Conservation (phyloP, 2,888 invertebrate species). For the Aporophyla nigra region DNA sequence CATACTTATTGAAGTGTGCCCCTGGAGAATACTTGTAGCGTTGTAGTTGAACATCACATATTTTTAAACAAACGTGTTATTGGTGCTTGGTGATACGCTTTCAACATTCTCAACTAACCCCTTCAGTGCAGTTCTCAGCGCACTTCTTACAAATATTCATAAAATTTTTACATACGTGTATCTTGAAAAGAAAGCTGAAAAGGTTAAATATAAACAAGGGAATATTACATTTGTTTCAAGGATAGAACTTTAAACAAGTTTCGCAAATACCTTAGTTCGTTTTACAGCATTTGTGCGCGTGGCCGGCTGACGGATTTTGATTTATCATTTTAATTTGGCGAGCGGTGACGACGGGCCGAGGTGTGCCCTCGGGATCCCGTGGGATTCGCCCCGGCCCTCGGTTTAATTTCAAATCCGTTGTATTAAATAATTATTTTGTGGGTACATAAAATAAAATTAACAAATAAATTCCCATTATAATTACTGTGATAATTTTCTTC, state of each 20-base stretch:
- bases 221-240: slow-evolving; percentile 64
- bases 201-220: slow-evolving; percentile 60
- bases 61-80: slow-evolving; percentile 57
- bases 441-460: slow-evolving; percentile 75
- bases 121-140: slow-evolving; percentile 50
- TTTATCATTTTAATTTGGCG: slow-evolving; percentile 90
- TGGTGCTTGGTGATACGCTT: slow-evolving; percentile 45
- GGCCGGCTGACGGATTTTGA: slow-evolving; percentile 86
- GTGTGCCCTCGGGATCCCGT: slow-evolving; percentile 78
- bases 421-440: slow-evolving; percentile 83
- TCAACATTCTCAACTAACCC: slow-evolving; percentile 41
- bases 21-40: slow-evolving; percentile 36
- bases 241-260: slow-evolving; percentile 70
- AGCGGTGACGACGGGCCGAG: slow-evolving; percentile 83
- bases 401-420: slow-evolving; percentile 83
- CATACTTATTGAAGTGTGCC: slow-evolving; percentile 40
- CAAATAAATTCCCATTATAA: slow-evolving; percentile 66
- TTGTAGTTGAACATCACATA: slow-evolving; percentile 47
- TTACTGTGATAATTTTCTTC: slow-evolving; percentile 54
- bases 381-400: slow-evolving; percentile 78
- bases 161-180: slow-evolving; percentile 32
- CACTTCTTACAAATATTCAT: slow-evolving; percentile 29
- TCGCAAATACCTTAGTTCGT: slow-evolving; percentile 68
- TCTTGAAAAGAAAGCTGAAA: slow-evolving; percentile 22
- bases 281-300: slow-evolving; percentile 69